These are phyloP conservation scores for Mycetomoellerius zeteki DNA, from an alignment of 1,140 invertebrate genomes.

Conservation along the genomic window DNA sequence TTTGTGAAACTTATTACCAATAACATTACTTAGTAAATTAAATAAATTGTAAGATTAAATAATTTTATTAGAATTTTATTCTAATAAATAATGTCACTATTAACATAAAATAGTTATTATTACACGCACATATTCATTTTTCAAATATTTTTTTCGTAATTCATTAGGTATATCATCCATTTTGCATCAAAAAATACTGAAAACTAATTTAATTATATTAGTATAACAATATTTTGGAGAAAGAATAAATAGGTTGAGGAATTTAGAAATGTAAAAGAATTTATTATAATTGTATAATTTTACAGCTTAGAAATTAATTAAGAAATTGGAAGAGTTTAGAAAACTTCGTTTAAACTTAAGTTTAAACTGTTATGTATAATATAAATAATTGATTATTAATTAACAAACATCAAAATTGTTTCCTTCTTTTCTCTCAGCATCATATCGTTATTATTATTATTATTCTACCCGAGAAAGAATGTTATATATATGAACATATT, in stretches of 20 bases:
- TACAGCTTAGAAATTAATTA: neutral
- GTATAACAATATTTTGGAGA: neutral
- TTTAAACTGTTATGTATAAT: neutral
- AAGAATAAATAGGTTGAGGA: neutral
- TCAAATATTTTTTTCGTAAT: neutral
- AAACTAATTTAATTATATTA: neutral
- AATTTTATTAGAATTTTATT: neutral
- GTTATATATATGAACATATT: too few relatives aligned
- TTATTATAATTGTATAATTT: neutral
- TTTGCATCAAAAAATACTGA: neutral
- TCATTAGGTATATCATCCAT: neutral
- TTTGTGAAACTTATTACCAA: neutral
- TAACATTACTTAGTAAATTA: neutral
- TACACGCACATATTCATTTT: neutral
- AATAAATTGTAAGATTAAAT: neutral
- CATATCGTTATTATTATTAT: neutral
- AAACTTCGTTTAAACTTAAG: neutral
- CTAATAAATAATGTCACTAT: neutral
- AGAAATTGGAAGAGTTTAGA: neutral
- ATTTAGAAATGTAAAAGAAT: neutral
- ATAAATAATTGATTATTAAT: constrained; percentile 2
- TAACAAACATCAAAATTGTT: neutral
- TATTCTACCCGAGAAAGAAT: too few relatives aligned
- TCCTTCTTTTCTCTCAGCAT: neutral
- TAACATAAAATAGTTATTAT: constrained; percentile 2